Conservation (phyloP, 2,113 vertebrate species). For the Pao palembangensis region DNA sequence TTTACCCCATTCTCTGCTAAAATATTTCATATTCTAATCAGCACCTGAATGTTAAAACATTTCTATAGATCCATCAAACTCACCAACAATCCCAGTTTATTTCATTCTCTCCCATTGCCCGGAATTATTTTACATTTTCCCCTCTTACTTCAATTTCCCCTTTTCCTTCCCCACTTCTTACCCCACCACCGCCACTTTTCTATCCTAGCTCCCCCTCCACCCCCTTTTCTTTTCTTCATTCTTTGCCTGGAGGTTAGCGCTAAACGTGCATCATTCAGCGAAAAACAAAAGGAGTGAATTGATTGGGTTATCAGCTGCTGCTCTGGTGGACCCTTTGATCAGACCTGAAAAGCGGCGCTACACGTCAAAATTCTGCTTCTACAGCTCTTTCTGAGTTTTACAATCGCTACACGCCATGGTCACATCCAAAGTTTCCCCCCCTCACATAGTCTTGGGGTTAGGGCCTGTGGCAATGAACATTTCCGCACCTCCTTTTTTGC, state of each 20-base stretch:
- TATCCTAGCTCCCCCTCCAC: neutral
- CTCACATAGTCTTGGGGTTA: conserved; percentile 60
- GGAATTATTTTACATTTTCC: conserved; percentile 55
- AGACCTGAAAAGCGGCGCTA: conserved; percentile 73
- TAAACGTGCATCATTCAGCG: conserved; percentile 86
- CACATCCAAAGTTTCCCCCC: conserved; percentile 68
- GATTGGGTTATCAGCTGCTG: conserved; percentile 77
- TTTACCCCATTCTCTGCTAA: conserved; percentile 59
- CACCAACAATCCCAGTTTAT: conserved; percentile 69
- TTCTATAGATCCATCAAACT: conserved; percentile 64
- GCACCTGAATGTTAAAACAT: conserved; percentile 47
- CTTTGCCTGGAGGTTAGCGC: conserved; percentile 81
- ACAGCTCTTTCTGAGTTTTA: conserved; percentile 80
- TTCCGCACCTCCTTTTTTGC: conserved; percentile 47
- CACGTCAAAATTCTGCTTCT: conserved; percentile 78
- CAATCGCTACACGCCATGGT: conserved; percentile 74
- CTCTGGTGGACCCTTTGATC: conserved; percentile 76
- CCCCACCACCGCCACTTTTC: conserved; percentile 12
- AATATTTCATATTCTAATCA: conserved; percentile 75
- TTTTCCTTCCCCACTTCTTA: conserved; percentile 33
- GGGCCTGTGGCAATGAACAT: conserved; percentile 50
- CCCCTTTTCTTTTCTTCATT: conserved; percentile 58
- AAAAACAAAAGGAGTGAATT: conserved; percentile 82
- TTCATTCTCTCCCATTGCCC: conserved; percentile 66
- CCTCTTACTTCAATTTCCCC: conserved; percentile 33